Evolutionary conservation across 2,888 invertebrate genomes (phyloP).

Genomic region (Aphidius colemani): DNA sequence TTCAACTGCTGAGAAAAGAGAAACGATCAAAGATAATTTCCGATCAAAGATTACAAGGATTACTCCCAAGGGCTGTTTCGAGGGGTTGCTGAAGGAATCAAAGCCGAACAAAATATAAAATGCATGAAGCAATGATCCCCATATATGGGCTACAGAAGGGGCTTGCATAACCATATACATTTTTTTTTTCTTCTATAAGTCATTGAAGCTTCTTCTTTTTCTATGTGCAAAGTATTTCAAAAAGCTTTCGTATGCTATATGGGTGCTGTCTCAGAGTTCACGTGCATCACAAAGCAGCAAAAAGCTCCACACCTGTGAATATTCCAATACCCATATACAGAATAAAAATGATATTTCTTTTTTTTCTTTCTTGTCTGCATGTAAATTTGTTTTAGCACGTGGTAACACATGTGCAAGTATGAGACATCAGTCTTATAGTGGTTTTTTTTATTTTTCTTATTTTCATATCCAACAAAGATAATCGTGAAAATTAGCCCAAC

Average conservation of each 20-base stretch:
- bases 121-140: slow-evolving; percentile 57
- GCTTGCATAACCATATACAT: no score
- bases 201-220: slow-evolving; percentile 4
- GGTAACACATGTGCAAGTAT: neutral
- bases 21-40: slow-evolving; percentile 56
- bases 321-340: no score
- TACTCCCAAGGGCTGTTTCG: slow-evolving; percentile 42
- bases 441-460: neutral
- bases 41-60: slow-evolving; percentile 58
- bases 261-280: neutral
- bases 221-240: slow-evolving; percentile 15
- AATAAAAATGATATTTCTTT: no score
- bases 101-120: slow-evolving; percentile 58
- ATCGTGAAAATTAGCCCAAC: no score
- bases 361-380: no score
- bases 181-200: neutral
- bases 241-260: slow-evolving; percentile 8
- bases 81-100: slow-evolving; percentile 48
- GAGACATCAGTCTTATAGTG: neutral
- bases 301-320: no score
- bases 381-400: neutral
- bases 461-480: neutral
- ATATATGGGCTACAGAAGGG: neutral
- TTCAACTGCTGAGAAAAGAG: slow-evolving; percentile 36
- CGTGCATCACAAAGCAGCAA: slow-evolving; percentile 9